phyloP scores from a whole-genome alignment of 2,797 vertebrate species.

The Schizopygopsis pylzovi region DNA sequence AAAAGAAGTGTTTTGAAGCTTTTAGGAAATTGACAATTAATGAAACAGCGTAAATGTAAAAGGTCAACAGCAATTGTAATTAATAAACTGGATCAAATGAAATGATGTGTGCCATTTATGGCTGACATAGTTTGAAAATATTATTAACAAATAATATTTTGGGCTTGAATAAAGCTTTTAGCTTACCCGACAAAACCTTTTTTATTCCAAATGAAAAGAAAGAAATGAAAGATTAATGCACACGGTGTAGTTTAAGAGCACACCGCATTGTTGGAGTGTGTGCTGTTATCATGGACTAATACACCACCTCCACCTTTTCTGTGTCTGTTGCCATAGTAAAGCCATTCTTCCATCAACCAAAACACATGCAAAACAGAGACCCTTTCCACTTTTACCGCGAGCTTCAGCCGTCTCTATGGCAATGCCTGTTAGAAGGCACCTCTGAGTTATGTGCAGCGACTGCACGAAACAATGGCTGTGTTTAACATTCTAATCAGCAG shows the following conservation, averaged over 20 bases:
- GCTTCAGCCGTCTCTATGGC: slow-evolving; percentile 55
- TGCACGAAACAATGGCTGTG: slow-evolving; percentile 51
- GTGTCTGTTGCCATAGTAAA: slow-evolving; percentile 62
- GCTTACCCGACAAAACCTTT: not conserved
- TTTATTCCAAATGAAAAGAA: not conserved
- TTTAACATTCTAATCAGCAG: slow-evolving; percentile 54
- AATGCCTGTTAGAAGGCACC: slow-evolving; percentile 52
- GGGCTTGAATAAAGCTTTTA: not conserved
- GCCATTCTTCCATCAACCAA: slow-evolving; percentile 50
- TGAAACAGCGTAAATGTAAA: not conserved
- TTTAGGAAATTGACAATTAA: not conserved
- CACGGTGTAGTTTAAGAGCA: not conserved
- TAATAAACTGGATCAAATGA: not conserved
- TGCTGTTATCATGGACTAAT: slow-evolving; percentile 24
- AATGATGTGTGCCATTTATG: not conserved
- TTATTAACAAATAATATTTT: not conserved
- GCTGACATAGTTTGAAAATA: not conserved
- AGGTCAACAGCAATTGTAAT: not conserved
- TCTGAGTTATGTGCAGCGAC: slow-evolving; percentile 50
- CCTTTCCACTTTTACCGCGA: slow-evolving; percentile 42
- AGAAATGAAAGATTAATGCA: slow-evolving; percentile 5
- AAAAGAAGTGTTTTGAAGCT: no score
- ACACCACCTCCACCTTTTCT: slow-evolving; percentile 53
- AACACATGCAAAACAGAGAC: slow-evolving; percentile 50
- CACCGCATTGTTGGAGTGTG: not conserved